phyloP scores from a whole-genome alignment of 2,797 vertebrate species.

The Anabas testudineus region DNA sequence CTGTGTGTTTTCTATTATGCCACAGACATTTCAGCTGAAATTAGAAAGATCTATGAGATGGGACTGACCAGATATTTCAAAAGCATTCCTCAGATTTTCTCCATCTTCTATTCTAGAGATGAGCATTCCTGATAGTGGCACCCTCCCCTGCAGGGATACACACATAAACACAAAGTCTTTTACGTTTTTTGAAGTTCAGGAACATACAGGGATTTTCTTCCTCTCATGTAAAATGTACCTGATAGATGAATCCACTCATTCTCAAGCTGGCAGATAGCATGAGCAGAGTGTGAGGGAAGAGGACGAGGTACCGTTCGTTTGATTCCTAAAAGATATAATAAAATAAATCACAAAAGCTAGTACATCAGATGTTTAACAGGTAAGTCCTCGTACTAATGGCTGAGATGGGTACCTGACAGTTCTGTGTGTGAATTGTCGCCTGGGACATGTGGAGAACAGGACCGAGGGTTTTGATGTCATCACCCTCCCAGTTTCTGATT shows the following conservation, averaged over 20 bases:
- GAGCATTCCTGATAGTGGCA: conserved; percentile 92
- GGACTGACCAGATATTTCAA: conserved; percentile 94
- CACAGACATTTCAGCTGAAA: background rate
- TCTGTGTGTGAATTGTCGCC: conserved; percentile 89
- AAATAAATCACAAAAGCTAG: background rate
- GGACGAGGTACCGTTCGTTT: conserved; percentile 93
- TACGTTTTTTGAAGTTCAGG: background rate
- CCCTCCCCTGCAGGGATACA: conserved; percentile 85
- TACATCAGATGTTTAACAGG: background rate
- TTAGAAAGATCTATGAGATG: background rate
- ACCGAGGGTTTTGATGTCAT: conserved; percentile 93
- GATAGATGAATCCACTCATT: conserved; percentile 99
- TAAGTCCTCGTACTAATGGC: background rate
- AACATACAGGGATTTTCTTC: background rate
- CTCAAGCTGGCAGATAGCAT: conserved; percentile 94
- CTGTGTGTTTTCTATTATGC: too few relatives aligned
- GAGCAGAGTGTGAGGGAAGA: conserved; percentile 94
- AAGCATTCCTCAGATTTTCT: conserved; percentile 91
- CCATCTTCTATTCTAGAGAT: conserved; percentile 93
- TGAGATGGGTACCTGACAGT: conserved; percentile 86
- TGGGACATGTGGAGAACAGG: conserved; percentile 94
- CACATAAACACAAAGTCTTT: background rate
- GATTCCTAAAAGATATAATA: conserved; percentile 86
- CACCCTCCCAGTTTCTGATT: conserved; percentile 97
- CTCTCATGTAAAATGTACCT: conserved; percentile 79